Conservation (phyloP, 2,888 invertebrate genomes). For the Cybosia mesomella region DNA sequence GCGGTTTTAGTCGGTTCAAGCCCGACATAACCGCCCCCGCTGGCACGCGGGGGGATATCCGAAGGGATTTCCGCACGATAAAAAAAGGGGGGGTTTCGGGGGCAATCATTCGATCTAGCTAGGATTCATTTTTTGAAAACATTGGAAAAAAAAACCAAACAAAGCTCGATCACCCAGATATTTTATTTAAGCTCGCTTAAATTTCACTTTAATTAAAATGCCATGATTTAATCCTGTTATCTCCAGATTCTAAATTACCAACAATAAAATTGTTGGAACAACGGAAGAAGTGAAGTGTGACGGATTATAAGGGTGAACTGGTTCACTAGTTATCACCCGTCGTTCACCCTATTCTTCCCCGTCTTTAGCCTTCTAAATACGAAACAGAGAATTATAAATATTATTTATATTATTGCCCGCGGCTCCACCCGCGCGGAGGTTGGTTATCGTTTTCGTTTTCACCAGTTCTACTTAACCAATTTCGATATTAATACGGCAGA, state of each 20-base stretch:
- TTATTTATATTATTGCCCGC: conserved; percentile 28
- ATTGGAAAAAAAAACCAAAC: too few relatives aligned
- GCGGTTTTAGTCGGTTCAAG: too few relatives aligned
- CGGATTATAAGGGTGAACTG: conserved; percentile 73
- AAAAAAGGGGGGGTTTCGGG: too few relatives aligned
- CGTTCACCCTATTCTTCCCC: conserved; percentile 34
- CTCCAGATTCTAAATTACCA: conserved; percentile 76
- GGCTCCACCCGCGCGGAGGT: too few relatives aligned
- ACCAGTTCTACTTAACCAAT: too few relatives aligned
- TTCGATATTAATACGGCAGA: too few relatives aligned
- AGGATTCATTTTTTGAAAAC: too few relatives aligned
- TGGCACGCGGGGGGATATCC: too few relatives aligned
- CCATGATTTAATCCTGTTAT: conserved; percentile 77
- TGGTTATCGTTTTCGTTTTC: too few relatives aligned
- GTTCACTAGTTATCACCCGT: conserved; percentile 61
- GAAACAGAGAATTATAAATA: conserved; percentile 41
- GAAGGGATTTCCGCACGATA: too few relatives aligned
- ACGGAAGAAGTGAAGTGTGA: conserved; percentile 69
- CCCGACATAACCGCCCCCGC: too few relatives aligned
- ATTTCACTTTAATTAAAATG: conserved; percentile 66
- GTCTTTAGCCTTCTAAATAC: conserved; percentile 42
- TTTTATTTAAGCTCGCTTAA: conserved; percentile 47
- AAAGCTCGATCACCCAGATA: not conserved
- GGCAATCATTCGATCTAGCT: too few relatives aligned
- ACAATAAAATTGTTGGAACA: conserved; percentile 76